Conservation (phyloP, 2,113 vertebrate species). For the Zosterops borbonicus region DNA sequence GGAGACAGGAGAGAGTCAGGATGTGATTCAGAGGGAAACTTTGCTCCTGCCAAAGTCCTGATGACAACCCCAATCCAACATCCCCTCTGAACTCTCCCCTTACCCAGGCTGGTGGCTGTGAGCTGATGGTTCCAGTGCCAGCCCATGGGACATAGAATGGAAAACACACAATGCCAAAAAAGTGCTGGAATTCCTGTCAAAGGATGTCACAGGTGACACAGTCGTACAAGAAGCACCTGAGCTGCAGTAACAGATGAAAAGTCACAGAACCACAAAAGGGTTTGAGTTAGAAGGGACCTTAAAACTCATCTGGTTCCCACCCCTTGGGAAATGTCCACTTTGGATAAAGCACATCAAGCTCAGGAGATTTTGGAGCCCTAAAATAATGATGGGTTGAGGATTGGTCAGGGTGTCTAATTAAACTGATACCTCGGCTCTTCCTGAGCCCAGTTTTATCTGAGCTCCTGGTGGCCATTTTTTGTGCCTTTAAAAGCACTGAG, state of each 20-base stretch:
- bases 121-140: background rate
- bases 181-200: background rate
- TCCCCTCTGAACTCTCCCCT: background rate
- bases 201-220: background rate
- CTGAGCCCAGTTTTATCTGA: background rate
- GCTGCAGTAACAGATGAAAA: background rate
- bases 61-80: background rate
- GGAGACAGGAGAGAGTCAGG: background rate
- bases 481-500: background rate
- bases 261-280: background rate
- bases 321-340: background rate
- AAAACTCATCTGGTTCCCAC: background rate
- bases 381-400: background rate
- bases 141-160: rapidly evolving
- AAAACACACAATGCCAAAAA: background rate
- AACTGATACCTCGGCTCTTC: background rate
- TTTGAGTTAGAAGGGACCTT: background rate
- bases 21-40: background rate
- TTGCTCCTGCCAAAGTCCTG: background rate
- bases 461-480: background rate
- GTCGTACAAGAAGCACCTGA: background rate
- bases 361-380: background rate
- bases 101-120: background rate
- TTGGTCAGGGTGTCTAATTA: background rate
- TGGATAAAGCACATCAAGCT: background rate